A percentile compares a stretch with the other conserved stretches of the same genome.
These are phyloP conservation scores for Bedellia somnulentella DNA, from an alignment of 2,888 invertebrate genomes.

Conservation along the genomic window DNA sequence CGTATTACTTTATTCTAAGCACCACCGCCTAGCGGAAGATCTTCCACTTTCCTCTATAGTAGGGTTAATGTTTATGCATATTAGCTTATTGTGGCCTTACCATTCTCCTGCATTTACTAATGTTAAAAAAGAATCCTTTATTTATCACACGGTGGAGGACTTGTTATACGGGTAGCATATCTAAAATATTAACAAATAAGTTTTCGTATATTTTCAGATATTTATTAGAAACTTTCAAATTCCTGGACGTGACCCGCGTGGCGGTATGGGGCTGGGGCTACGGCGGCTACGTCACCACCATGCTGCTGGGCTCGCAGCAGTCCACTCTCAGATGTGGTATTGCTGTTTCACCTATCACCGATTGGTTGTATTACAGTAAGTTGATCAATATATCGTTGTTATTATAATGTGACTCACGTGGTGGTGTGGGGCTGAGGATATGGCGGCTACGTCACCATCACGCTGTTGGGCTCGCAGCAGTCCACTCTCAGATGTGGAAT, in stretches of 20 bases:
- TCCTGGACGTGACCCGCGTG: slow-evolving; percentile 83
- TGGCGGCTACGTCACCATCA: slow-evolving; percentile 92
- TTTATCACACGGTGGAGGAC: too few relatives aligned
- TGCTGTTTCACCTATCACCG: slow-evolving; percentile 91
- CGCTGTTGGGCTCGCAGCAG: slow-evolving; percentile 85
- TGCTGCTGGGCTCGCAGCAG: slow-evolving; percentile 85
- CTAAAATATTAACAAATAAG: too few relatives aligned
- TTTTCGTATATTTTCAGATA: slow-evolving; percentile 59
- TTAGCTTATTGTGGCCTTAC: too few relatives aligned
- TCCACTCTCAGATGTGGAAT: slow-evolving; percentile 90
- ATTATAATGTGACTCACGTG: slow-evolving; percentile 81
- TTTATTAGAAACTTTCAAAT: slow-evolving; percentile 78
- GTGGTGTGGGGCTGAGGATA: slow-evolving; percentile 98
- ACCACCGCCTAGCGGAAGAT: too few relatives aligned
- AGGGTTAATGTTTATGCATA: too few relatives aligned
- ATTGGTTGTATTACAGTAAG: slow-evolving; percentile 95
- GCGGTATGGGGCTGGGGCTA: slow-evolving; percentile 98
- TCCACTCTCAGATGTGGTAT: slow-evolving; percentile 90
- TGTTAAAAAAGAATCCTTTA: too few relatives aligned
- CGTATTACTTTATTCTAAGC: too few relatives aligned
- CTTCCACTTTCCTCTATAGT: too few relatives aligned
- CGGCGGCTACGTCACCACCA: slow-evolving; percentile 92
- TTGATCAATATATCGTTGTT: neutral
- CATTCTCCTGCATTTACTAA: too few relatives aligned
- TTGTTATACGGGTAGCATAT: too few relatives aligned